Conservation (phyloP, 2,797 vertebrate species). For the Hippoglossus hippoglossus region DNA sequence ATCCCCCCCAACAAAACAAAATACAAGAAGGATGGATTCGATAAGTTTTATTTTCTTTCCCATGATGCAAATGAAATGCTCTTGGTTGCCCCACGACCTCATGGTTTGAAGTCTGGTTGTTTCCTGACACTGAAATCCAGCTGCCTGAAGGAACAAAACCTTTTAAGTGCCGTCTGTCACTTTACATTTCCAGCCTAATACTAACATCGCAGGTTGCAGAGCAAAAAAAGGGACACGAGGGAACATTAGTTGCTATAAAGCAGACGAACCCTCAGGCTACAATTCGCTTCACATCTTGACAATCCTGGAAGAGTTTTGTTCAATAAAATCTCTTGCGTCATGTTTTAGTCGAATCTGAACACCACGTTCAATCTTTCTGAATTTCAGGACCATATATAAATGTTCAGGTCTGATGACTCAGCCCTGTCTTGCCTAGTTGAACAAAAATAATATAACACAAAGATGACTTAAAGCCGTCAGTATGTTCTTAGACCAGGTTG, state of each 20-base stretch:
- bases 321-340: too few relatives aligned
- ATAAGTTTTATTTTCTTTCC: constrained; percentile 20
- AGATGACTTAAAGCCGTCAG: too few relatives aligned
- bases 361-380: too few relatives aligned
- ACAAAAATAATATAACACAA: too few relatives aligned
- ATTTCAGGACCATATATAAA: too few relatives aligned
- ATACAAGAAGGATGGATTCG: constrained; percentile 4
- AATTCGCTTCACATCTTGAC: constrained; percentile 3
- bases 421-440: too few relatives aligned
- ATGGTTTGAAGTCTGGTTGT: constrained; percentile 30
- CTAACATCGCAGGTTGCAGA: constrained; percentile 49
- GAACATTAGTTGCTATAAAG: constrained; percentile 52
- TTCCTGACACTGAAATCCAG: constrained; percentile 35
- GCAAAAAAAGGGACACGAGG: constrained; percentile 25
- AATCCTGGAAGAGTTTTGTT: too few relatives aligned
- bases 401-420: too few relatives aligned
- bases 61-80: constrained; percentile 9
- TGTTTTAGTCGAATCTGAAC: too few relatives aligned
- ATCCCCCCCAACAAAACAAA: constrained; percentile 21
- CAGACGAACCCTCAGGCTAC: constrained; percentile 41
- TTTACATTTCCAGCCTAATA: constrained; percentile 64
- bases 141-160: constrained; percentile 57
- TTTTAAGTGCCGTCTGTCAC: constrained; percentile 73
- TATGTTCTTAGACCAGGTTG: too few relatives aligned
- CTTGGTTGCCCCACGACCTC: background rate